phyloP scores from a whole-genome alignment of 1,140 invertebrate genomes.

The Microplitis demolitor region DNA sequence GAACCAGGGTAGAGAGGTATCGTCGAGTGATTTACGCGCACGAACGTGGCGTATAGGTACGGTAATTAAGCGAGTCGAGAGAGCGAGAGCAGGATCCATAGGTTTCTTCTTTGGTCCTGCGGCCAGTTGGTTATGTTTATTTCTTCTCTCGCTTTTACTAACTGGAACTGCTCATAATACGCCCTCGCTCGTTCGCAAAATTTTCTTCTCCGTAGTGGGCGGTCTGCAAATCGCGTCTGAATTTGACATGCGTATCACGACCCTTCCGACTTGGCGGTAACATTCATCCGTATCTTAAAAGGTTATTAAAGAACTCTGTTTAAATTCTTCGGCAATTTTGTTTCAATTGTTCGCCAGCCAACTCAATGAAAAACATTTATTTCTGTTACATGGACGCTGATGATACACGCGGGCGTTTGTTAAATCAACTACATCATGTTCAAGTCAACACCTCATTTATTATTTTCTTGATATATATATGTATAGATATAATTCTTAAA shows the following conservation, averaged over 20 bases:
- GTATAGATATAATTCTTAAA: no score
- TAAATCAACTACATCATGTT: no score
- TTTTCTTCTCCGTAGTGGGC: constrained; percentile 26
- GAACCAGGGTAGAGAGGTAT: not conserved
- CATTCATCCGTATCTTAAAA: constrained; percentile 8
- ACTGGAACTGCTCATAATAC: not conserved
- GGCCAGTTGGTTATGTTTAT: not conserved
- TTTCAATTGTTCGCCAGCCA: not conserved
- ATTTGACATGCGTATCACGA: constrained; percentile 27
- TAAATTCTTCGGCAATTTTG: not conserved
- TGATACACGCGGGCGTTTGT: no score
- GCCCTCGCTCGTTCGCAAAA: not conserved
- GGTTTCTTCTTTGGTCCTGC: not conserved
- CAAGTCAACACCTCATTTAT: no score
- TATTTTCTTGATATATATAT: no score
- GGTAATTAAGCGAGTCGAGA: constrained; percentile 27
- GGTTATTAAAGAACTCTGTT: not conserved
- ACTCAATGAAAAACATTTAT: not conserved
- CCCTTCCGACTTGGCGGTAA: constrained; percentile 17
- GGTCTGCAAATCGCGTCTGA: constrained; percentile 14
- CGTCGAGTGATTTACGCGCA: constrained; percentile 33
- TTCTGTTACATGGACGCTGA: not conserved
- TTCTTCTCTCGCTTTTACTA: not conserved
- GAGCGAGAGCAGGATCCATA: not conserved
- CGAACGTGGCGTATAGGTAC: constrained; percentile 30